These are phyloP conservation scores for Melitaea cinxia DNA, from an alignment of 1,140 invertebrate species.

Conservation along the genomic window DNA sequence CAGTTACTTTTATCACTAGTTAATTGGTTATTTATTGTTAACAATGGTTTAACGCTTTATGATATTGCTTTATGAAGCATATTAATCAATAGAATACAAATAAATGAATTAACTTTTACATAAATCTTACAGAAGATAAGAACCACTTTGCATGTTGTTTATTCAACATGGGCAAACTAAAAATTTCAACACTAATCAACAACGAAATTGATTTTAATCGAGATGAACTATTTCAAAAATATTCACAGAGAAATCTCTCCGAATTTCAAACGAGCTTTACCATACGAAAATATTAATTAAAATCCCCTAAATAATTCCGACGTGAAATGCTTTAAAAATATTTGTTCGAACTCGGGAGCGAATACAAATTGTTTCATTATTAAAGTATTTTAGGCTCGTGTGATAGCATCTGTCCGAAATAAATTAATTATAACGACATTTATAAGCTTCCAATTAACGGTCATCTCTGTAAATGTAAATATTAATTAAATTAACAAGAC, in stretches of 20 bases:
- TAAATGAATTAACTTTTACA: no score
- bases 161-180: neutral
- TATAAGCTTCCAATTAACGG: slow-evolving; percentile 34
- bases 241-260: slow-evolving; percentile 34
- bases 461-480: slow-evolving; percentile 13
- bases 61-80: no score
- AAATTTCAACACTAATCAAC: neutral
- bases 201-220: slow-evolving; percentile 19
- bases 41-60: no score
- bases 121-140: no score
- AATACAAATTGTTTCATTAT: slow-evolving; percentile 67
- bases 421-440: slow-evolving; percentile 48
- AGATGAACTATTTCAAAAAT: slow-evolving; percentile 36
- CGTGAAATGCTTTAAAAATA: slow-evolving; percentile 58
- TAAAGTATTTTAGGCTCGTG: slow-evolving; percentile 54
- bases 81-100: no score
- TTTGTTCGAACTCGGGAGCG: slow-evolving; percentile 54
- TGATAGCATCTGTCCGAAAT: slow-evolving; percentile 63
- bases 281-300: slow-evolving; percentile 63
- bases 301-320: slow-evolving; percentile 50
- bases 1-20: no score
- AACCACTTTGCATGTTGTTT: neutral
- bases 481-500: slow-evolving; percentile 12
- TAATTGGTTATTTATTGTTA: no score
- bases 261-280: slow-evolving; percentile 27